These are phyloP conservation scores for Bucorvus abyssinicus DNA, from an alignment of 2,797 vertebrate genomes.

Conservation along the genomic window DNA sequence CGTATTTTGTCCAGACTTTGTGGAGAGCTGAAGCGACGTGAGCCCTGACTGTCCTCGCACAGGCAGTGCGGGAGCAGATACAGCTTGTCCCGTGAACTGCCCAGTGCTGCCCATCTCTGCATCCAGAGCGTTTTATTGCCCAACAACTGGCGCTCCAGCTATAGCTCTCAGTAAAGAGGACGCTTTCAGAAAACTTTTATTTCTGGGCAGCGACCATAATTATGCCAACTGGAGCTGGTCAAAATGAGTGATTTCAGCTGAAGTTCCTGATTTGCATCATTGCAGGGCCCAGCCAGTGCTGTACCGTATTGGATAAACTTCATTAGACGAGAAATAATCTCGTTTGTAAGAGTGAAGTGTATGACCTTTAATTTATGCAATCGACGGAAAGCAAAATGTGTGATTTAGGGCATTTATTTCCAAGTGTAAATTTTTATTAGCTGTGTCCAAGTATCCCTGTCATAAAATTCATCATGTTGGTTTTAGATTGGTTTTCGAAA, in stretches of 20 bases:
- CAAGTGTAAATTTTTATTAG: neutral
- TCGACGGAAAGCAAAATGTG: neutral
- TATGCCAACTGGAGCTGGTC: neutral
- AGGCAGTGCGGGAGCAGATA: rapidly evolving
- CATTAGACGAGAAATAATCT: neutral
- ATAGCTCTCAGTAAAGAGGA: neutral
- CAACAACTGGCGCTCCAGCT: neutral
- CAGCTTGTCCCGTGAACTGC: neutral
- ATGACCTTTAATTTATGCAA: neutral
- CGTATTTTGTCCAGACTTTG: rapidly evolving
- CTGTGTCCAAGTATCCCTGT: neutral
- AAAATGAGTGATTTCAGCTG: neutral
- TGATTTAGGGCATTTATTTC: neutral
- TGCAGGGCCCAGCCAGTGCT: neutral
- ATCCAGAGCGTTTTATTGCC: neutral
- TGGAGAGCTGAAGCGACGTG: too few species aligned
- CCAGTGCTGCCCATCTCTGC: neutral
- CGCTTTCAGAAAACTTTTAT: neutral
- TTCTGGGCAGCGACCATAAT: neutral
- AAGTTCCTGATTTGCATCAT: neutral
- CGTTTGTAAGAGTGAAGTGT: neutral
- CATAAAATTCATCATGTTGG: neutral
- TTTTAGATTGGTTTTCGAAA: neutral
- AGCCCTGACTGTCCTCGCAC: neutral
- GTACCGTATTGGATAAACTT: neutral